Conservation (phyloP, 2,797 vertebrate species). For the Cirrhinus mrigala region DNA sequence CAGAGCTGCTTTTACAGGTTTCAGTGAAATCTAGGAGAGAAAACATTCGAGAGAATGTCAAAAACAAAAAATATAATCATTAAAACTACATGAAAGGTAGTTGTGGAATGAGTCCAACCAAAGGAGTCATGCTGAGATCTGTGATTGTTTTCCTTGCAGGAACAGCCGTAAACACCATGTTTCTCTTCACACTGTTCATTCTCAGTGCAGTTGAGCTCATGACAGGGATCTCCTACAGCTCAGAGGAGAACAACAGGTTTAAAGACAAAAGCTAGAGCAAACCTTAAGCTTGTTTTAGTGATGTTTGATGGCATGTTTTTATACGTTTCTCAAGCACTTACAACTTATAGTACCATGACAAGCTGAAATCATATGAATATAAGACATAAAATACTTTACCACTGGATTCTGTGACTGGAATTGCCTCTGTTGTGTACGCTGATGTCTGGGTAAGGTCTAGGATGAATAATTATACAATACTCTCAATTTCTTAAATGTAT, state of each 20-base stretch:
- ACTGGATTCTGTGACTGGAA: background rate
- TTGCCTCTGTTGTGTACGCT: background rate
- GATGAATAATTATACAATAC: background rate
- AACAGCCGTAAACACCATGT: conserved; percentile 57
- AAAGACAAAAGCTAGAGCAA: background rate
- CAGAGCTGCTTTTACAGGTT: conserved; percentile 47
- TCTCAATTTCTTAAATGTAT: background rate
- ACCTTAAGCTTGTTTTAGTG: background rate
- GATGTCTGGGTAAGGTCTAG: background rate
- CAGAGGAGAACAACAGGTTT: background rate
- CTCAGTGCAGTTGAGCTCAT: conserved; percentile 45
- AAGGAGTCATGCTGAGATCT: conserved; percentile 12
- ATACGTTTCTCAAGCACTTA: background rate
- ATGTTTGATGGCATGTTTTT: background rate
- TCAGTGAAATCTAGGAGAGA: conserved; percentile 60
- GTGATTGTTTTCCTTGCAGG: conserved; percentile 45
- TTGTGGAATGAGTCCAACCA: conserved; percentile 30
- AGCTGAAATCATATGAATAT: background rate
- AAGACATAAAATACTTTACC: background rate
- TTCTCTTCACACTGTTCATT: conserved; percentile 56
- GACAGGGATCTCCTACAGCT: conserved; percentile 42
- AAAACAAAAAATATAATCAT: background rate
- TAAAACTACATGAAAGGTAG: background rate
- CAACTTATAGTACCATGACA: background rate
- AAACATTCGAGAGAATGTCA: background rate